phyloP scores from a whole-genome alignment of 2,888 invertebrate genomes.

The Melanchra persicariae region DNA sequence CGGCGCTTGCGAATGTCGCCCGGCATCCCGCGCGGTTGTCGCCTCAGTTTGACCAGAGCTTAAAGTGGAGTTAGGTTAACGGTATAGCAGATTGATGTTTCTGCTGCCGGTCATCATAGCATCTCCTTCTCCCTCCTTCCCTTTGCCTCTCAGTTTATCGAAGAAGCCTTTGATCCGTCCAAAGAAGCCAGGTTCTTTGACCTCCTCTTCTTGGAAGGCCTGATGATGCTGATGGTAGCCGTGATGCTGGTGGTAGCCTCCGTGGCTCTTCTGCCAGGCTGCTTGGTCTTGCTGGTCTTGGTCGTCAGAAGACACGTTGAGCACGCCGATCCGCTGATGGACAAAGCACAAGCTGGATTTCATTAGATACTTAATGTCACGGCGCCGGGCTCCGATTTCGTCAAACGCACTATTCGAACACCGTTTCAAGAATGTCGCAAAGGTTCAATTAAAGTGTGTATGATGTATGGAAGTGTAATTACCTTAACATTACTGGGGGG shows the following conservation, averaged over 20 bases:
- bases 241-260: constrained; percentile 36
- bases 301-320: constrained; percentile 66
- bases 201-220: constrained; percentile 61
- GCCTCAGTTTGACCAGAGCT: constrained; percentile 30
- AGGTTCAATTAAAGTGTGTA: constrained; percentile 42
- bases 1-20: not conserved
- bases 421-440: constrained; percentile 71
- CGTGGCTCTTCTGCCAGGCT: constrained; percentile 19
- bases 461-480: constrained; percentile 39
- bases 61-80: constrained; percentile 6
- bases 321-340: constrained; percentile 84
- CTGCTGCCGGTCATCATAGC: constrained; percentile 67
- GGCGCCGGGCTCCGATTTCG: constrained; percentile 86
- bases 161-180: constrained; percentile 80
- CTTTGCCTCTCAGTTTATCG: constrained; percentile 72
- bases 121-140: constrained; percentile 69
- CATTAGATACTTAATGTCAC: constrained; percentile 85
- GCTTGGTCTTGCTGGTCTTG: constrained; percentile 38
- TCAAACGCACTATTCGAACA: constrained; percentile 86
- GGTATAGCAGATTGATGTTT: constrained; percentile 22
- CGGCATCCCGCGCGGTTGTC: not conserved
- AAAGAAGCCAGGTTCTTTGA: constrained; percentile 72
- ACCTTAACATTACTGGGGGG: constrained; percentile 85
- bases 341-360: constrained; percentile 89
- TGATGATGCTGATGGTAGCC: constrained; percentile 15